These are phyloP conservation scores for Temnothorax unifasciatus DNA, from an alignment of 2,888 invertebrate species.

Conservation along the genomic window DNA sequence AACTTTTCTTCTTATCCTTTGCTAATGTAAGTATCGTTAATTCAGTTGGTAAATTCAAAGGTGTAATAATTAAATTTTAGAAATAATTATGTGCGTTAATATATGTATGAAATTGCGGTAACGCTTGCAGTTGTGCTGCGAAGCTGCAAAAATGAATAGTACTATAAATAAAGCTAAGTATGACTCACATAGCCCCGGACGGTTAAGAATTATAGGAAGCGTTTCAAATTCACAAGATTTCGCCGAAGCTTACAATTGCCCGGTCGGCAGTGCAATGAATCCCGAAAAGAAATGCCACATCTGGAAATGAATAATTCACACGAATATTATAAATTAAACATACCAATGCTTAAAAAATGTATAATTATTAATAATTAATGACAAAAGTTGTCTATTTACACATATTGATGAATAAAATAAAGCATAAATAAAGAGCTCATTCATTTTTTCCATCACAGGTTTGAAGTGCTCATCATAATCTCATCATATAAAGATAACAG, in stretches of 20 bases:
- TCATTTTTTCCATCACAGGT: too few relatives aligned
- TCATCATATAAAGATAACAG: too few relatives aligned
- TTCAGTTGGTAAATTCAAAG: constrained; percentile 61
- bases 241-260: constrained; percentile 65
- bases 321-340: not conserved
- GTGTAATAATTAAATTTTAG: constrained; percentile 52
- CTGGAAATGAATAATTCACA: constrained; percentile 53
- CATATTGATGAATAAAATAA: not conserved
- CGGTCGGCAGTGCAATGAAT: constrained; percentile 68
- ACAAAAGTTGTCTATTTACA: not conserved
- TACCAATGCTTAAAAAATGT: not conserved
- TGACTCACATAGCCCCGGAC: constrained; percentile 49
- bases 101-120: not conserved
- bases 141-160: not conserved
- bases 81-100: not conserved
- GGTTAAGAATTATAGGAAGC: constrained; percentile 59
- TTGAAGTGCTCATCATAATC: too few relatives aligned
- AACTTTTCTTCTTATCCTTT: constrained; percentile 84
- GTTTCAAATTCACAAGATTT: constrained; percentile 67
- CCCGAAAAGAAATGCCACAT: constrained; percentile 68
- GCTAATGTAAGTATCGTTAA: constrained; percentile 81
- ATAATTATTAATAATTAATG: not conserved
- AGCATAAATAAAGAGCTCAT: too few relatives aligned
- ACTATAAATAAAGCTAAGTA: accelerated
- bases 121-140: constrained; percentile 64